Conservation (phyloP, 2,113 vertebrate species). For the Callipepla californica region DNA sequence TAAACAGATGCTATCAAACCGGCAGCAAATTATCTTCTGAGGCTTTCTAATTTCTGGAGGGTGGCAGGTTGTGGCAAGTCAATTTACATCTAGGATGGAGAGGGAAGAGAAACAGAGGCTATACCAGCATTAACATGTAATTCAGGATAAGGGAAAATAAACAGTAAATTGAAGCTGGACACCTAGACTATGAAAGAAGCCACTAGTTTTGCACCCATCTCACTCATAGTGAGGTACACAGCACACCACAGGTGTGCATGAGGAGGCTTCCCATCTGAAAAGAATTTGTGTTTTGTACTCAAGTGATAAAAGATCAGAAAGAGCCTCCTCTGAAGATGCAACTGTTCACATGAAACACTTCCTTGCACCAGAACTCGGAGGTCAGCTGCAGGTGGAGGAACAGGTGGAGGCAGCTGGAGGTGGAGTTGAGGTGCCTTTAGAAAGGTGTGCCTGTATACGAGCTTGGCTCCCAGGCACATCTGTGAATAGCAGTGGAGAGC, state of each 20-base stretch:
- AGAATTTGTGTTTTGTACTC: neutral
- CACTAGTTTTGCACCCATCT: neutral
- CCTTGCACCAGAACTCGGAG: neutral
- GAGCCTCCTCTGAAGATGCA: neutral
- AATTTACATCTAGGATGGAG: slow-evolving; percentile 24
- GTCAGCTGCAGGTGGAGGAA: neutral
- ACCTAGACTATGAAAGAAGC: neutral
- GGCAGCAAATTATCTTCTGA: slow-evolving; percentile 65
- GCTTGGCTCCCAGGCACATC: neutral
- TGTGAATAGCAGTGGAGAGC: neutral
- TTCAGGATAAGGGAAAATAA: neutral
- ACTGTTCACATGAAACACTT: neutral
- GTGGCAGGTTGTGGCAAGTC: slow-evolving; percentile 57
- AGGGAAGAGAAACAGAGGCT: slow-evolving; percentile 1
- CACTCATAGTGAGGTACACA: neutral
- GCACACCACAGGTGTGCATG: neutral
- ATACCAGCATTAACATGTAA: neutral
- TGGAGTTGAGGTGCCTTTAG: neutral
- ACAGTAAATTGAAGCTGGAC: neutral
- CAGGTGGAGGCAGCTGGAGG: neutral
- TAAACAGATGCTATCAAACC: slow-evolving; percentile 62
- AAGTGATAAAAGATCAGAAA: neutral
- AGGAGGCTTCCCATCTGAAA: neutral
- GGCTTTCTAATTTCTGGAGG: slow-evolving; percentile 48
- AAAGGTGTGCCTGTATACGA: neutral